A percentile compares a stretch with the other conserved stretches of the same genome.
phyloP scores from a whole-genome alignment of 1,140 invertebrate genomes.

The Camponotus vicinus region DNA sequence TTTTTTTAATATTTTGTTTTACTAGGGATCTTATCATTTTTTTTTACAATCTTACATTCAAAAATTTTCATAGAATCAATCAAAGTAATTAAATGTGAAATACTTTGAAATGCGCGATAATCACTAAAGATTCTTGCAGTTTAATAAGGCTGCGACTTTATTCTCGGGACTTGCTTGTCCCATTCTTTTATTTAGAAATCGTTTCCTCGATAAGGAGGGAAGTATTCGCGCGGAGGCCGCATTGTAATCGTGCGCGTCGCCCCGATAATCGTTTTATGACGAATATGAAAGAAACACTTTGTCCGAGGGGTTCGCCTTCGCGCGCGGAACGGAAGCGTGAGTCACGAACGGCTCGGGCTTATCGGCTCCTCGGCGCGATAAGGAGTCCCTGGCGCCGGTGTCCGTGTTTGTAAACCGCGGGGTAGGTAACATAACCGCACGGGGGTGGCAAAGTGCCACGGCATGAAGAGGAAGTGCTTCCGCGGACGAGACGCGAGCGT shows the following conservation, averaged over 20 bases:
- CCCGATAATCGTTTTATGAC: slow-evolving; percentile 51
- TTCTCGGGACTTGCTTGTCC: background rate
- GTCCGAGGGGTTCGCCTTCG: slow-evolving; percentile 44
- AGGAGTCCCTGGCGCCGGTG: slow-evolving; percentile 50
- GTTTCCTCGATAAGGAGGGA: background rate
- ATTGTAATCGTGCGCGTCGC: slow-evolving; percentile 34
- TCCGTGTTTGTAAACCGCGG: slow-evolving; percentile 41
- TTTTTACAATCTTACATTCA: too few species aligned
- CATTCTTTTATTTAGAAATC: background rate
- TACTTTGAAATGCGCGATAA: too few species aligned
- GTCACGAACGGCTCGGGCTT: slow-evolving; percentile 57
- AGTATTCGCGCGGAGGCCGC: background rate
- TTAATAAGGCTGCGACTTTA: background rate
- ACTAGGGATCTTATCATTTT: too few species aligned
- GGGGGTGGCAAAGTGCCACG: slow-evolving; percentile 62
- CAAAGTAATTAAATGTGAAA: too few species aligned
- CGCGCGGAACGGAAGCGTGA: slow-evolving; percentile 60
- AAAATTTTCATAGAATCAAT: background rate
- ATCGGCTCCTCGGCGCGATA: slow-evolving; percentile 60
- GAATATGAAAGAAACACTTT: slow-evolving; percentile 62
- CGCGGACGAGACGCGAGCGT: slow-evolving; percentile 36
- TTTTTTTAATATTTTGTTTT: too few species aligned
- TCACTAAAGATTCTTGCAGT: background rate
- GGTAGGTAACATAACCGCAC: slow-evolving; percentile 24
- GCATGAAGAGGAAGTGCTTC: slow-evolving; percentile 56